Evolutionary conservation across 2,113 vertebrate genomes (phyloP), one percentile per base, ranked within the genome.

Genomic region (Trichomycterus rosablanca): DNA sequence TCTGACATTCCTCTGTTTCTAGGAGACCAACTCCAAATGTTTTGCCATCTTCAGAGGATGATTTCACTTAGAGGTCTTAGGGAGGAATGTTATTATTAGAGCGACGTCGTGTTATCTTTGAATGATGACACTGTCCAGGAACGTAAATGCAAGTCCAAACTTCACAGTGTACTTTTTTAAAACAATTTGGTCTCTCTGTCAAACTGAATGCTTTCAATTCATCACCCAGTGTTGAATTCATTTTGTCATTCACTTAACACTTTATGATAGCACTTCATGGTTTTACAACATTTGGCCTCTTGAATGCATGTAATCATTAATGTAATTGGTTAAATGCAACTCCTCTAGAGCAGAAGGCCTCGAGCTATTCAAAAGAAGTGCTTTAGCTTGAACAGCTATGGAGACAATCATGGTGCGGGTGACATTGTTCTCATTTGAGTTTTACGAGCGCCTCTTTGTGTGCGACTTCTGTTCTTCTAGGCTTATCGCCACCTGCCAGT

Each of bases 401-500:
- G 15, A 44, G 52, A 63, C 70, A 67, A 63, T 67, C 51, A 54
- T 49, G 34, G 48, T 49, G 15, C 54, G 52, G 37, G 22, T 59
- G 42, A 42, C 64, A 63, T 67, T 67, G 70, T 72, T 67, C 61
- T 59, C 64, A 43, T 63, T 30, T 40, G 59, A 67, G 42, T 67
- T 67, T 72, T 72, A 74, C 59, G 63, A 70, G 26, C 18, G 19
- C 20, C 43, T 59, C 54, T 70, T 69, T 56, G 19, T 66, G 26
- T 24, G 18, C 34, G 42, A 63, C 63, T 70, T 66, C 72, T 70
- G 67, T 59, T 59, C 63, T 59, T 51, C 55, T 53, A 40, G 43
- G 68, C 64, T 70, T 70, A 74, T 70, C 50, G 30, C 63, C 72
- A 74, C 72, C 72, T 74, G 72, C 67, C 63, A 67, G 59, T 55